Percentiles rank a stretch among this genome's conserved stretches.
Conservation (phyloP, 1,140 invertebrate genomes). For the Drosophila santomea region DNA sequence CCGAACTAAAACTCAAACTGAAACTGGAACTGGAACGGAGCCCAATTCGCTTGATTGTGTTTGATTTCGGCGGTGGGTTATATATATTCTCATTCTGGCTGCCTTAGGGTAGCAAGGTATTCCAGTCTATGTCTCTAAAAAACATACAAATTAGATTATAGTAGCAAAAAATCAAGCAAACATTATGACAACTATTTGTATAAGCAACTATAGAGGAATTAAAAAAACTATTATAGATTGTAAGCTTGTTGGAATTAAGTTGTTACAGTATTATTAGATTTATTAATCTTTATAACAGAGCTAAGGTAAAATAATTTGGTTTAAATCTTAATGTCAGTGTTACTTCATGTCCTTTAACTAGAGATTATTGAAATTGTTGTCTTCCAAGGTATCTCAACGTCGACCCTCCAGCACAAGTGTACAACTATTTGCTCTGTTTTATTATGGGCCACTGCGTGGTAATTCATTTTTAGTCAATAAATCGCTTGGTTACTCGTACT, state of each 20-base stretch:
- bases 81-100: constrained; percentile 7
- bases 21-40: constrained; percentile 50
- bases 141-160: too few relatives aligned
- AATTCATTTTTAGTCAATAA: constrained; percentile 76
- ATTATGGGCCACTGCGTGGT: constrained; percentile 56
- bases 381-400: constrained; percentile 5
- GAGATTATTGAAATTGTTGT: not conserved
- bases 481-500: constrained; percentile 39
- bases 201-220: too few relatives aligned
- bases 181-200: too few relatives aligned
- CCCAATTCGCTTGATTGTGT: constrained; percentile 81
- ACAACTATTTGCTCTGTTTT: constrained; percentile 26
- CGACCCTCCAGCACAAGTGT: not conserved
- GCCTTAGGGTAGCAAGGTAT: not conserved
- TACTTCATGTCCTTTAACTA: too few relatives aligned
- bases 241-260: not conserved
- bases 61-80: constrained; percentile 59
- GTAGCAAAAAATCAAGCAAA: too few relatives aligned
- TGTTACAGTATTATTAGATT: too few relatives aligned
- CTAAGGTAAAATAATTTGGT: too few relatives aligned
- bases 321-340: too few relatives aligned
- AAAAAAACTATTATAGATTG: too few relatives aligned
- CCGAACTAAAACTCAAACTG: constrained; percentile 47
- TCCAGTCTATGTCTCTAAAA: too few relatives aligned
- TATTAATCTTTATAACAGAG: too few relatives aligned